Evolutionary conservation across 2,113 vertebrate genomes (phyloP).

Genomic region (Muntiacus reevesi): DNA sequence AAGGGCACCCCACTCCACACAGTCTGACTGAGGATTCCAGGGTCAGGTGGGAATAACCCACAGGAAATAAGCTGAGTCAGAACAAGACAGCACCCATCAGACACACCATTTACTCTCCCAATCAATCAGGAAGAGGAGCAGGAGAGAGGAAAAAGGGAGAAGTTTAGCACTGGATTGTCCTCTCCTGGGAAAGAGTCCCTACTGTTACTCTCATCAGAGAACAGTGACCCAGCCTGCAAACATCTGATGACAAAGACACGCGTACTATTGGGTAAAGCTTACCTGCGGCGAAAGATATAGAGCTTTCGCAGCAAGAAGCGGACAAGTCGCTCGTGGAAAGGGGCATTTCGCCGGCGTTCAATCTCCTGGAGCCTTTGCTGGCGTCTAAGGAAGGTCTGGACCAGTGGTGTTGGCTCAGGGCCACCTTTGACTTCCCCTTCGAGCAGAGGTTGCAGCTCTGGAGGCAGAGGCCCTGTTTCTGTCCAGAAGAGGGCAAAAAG

Average conservation of each 20-base stretch:
- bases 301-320: conserved; percentile 89
- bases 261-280: conserved; percentile 18
- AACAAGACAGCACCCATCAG: background rate
- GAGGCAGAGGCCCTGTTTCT: conserved; percentile 90
- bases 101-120: background rate
- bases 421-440: conserved; percentile 77
- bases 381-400: conserved; percentile 87
- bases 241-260: background rate
- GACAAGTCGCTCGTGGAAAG: conserved; percentile 79
- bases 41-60: background rate
- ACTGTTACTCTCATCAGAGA: background rate
- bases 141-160: background rate
- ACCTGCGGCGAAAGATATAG: conserved; percentile 91
- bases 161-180: background rate
- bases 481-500: background rate
- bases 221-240: background rate
- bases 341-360: conserved; percentile 82
- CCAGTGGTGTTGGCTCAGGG: conserved; percentile 79
- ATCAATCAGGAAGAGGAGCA: background rate
- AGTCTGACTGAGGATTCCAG: background rate
- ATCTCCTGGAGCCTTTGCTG: conserved; percentile 85
- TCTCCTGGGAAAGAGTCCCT: background rate
- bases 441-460: conserved; percentile 89
- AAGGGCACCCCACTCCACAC: background rate
- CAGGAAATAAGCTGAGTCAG: background rate